These are phyloP conservation scores for Folsomia manolachei DNA, from an alignment of 2,888 invertebrate genomes.

Conservation along the genomic window DNA sequence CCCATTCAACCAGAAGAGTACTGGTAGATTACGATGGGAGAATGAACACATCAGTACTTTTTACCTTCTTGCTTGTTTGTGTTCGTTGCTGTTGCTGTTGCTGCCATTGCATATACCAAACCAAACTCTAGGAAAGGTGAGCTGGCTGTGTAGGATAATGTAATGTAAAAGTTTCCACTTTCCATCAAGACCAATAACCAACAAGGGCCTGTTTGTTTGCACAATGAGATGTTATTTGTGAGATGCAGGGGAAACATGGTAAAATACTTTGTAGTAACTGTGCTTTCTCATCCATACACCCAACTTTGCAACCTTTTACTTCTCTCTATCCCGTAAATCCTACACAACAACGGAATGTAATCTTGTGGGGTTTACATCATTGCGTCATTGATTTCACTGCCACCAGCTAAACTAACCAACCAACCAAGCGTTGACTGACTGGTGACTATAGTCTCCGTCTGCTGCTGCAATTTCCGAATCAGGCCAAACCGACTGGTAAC, in stretches of 20 bases:
- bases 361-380: not conserved
- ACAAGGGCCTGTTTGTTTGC: not conserved
- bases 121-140: not conserved
- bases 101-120: slow-evolving; percentile 2
- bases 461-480: not conserved
- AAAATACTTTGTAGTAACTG: not conserved
- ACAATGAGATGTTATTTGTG: not conserved
- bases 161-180: not conserved
- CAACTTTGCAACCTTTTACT: not conserved
- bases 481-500: not conserved
- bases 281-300: not conserved
- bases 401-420: not conserved
- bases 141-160: not conserved
- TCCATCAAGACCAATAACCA: not conserved
- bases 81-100: too few species aligned
- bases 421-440: not conserved
- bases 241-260: not conserved
- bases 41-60: too few species aligned
- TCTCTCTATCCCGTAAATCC: too few species aligned
- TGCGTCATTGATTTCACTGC: not conserved
- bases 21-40: too few species aligned
- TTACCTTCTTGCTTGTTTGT: too few species aligned
- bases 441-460: not conserved
- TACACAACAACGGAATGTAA: not conserved
- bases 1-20: not conserved